phyloP scores from a whole-genome alignment of 1,140 invertebrate species.

The Nymphalis io region DNA sequence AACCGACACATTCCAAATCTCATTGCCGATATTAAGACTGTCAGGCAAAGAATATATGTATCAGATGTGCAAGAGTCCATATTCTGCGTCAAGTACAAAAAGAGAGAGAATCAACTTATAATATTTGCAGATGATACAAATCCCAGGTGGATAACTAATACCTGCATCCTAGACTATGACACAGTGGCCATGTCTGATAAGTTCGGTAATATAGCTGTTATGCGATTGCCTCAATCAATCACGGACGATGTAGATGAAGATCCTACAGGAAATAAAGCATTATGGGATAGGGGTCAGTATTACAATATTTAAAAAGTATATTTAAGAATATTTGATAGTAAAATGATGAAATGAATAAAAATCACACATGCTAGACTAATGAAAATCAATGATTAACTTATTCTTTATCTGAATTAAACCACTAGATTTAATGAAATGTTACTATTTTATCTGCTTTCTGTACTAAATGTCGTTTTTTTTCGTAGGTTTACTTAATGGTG shows the following conservation, averaged over 20 bases:
- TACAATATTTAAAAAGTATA: not conserved
- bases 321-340: not conserved
- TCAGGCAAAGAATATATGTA: constrained; percentile 96
- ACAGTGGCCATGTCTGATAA: constrained; percentile 98
- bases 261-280: constrained; percentile 98
- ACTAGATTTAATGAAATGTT: not conserved
- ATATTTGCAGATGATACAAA: constrained; percentile 99
- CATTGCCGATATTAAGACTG: constrained; percentile 95
- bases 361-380: constrained; percentile 81
- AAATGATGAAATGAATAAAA: constrained; percentile 66
- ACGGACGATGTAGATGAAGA: constrained; percentile 99
- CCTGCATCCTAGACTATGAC: constrained; percentile 97
- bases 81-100: constrained; percentile 97
- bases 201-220: constrained; percentile 98
- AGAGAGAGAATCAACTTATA: constrained; percentile 97
- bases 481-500: constrained; percentile 93
- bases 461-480: constrained; percentile 19
- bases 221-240: constrained; percentile 93
- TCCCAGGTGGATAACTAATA: constrained; percentile 96
- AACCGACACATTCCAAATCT: constrained; percentile 99
- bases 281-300: constrained; percentile 94
- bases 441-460: not conserved
- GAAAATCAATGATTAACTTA: constrained; percentile 72
- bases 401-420: constrained; percentile 51
- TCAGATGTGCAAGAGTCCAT: constrained; percentile 98